Percentiles rank a stretch among this genome's conserved stretches.
Conservation (phyloP, 2,888 invertebrate genomes). For the Oegoconia quadripuncta region DNA sequence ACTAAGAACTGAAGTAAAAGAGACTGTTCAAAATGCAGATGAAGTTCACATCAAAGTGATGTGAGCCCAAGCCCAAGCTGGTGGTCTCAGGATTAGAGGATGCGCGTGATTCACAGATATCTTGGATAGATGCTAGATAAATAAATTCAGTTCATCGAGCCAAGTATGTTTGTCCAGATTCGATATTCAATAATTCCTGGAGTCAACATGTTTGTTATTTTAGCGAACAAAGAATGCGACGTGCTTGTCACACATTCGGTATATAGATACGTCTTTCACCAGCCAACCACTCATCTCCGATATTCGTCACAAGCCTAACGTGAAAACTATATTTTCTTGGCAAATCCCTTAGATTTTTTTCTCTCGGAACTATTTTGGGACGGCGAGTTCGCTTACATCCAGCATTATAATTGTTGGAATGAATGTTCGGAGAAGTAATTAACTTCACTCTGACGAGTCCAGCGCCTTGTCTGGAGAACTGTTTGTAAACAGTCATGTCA, state of each 20-base stretch:
- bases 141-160: too few species aligned
- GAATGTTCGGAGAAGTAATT: neutral
- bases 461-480: neutral
- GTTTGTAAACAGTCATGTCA: conserved; percentile 4
- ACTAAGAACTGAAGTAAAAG: too few species aligned
- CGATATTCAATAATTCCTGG: too few species aligned
- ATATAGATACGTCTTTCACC: conserved; percentile 37
- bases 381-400: conserved; percentile 41
- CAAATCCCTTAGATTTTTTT: conserved; percentile 57
- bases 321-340: conserved; percentile 54
- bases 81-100: too few species aligned
- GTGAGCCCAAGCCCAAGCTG: too few species aligned
- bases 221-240: neutral
- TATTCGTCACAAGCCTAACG: conserved; percentile 6
- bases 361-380: conserved; percentile 44
- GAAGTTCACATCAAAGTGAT: too few species aligned
- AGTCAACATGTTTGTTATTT: neutral
- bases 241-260: conserved; percentile 31
- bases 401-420: conserved; percentile 20
- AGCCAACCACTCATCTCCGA: conserved; percentile 27
- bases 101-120: too few species aligned
- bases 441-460: too few species aligned
- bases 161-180: too few species aligned
- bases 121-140: too few species aligned
- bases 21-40: too few species aligned